phyloP scores from a whole-genome alignment of 2,113 vertebrate species.

The Gorsachius goisagi region DNA sequence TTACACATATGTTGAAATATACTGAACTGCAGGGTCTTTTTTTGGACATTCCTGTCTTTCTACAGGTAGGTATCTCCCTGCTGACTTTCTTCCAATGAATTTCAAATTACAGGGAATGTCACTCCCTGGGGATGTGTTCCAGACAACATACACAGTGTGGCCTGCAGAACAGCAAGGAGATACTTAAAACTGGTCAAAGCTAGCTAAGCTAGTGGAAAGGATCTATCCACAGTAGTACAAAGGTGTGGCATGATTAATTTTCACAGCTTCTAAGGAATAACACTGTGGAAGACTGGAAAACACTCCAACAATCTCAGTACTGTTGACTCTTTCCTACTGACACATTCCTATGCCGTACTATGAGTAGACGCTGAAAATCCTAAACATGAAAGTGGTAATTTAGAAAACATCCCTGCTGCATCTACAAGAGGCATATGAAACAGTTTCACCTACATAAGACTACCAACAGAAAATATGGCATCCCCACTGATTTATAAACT shows the following conservation, averaged over 20 bases:
- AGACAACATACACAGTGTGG: neutral
- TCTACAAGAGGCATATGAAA: neutral
- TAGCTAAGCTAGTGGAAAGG: neutral
- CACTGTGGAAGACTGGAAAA: neutral
- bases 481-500: neutral
- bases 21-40: neutral
- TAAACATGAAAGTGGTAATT: neutral
- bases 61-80: neutral
- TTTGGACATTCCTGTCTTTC: neutral
- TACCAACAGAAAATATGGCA: neutral
- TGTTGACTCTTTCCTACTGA: neutral
- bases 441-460: neutral
- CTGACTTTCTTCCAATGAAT: neutral
- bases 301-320: neutral
- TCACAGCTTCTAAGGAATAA: neutral
- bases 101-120: neutral
- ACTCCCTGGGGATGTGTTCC: neutral
- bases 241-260: neutral
- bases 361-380: neutral
- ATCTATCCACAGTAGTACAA: neutral
- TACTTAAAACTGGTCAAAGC: neutral
- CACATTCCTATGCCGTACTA: neutral
- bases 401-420: neutral
- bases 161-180: neutral
- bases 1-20: neutral